These are phyloP conservation scores for Cnemophilus loriae DNA, from an alignment of 2,113 vertebrate species.

Conservation along the genomic window DNA sequence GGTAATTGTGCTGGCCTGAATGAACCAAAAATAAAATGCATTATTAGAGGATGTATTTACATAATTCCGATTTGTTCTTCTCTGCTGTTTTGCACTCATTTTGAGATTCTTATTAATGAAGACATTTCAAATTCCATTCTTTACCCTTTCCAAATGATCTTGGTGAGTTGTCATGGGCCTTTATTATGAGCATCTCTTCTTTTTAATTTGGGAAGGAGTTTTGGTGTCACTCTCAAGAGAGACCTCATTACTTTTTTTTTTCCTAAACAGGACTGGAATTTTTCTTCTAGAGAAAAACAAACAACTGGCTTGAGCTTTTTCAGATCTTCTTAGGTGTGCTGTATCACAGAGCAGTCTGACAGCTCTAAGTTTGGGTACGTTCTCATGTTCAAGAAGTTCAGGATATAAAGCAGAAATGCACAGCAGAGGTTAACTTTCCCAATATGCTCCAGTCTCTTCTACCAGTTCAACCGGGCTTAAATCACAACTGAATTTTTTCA, in stretches of 20 bases:
- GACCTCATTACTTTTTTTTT: neutral
- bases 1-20: conserved; percentile 98
- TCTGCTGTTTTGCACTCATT: neutral
- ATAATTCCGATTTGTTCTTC: neutral
- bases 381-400: neutral
- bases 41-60: conserved; percentile 20
- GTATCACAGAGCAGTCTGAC: neutral
- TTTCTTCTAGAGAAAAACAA: neutral
- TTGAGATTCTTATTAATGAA: neutral
- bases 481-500: neutral
- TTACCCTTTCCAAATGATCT: neutral
- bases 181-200: neutral
- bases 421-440: neutral
- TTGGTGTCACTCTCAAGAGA: neutral
- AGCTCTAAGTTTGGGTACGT: neutral
- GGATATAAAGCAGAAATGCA: neutral
- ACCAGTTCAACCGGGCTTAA: neutral
- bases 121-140: neutral
- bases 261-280: neutral
- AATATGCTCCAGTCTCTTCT: neutral
- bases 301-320: neutral
- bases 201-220: neutral
- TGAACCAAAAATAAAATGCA: conserved; percentile 31
- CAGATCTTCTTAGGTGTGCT: neutral
- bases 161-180: neutral